Evolutionary conservation across 2,888 invertebrate species (phyloP).

Genomic region (Dasypogon diadema): DNA sequence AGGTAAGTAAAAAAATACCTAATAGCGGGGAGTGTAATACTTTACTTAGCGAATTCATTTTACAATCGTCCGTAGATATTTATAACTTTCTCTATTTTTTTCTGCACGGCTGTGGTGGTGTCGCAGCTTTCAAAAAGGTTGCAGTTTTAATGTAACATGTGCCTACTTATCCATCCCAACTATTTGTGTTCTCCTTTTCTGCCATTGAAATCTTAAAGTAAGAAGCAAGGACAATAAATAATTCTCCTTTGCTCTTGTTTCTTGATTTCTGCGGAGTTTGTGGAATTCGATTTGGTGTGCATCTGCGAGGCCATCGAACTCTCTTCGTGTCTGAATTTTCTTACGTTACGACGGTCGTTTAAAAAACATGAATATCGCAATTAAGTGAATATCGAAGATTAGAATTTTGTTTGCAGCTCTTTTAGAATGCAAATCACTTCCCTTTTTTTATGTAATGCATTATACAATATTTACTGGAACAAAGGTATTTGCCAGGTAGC

Average conservation of each 20-base stretch:
- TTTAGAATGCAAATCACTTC: too few species aligned
- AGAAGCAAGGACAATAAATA: background rate
- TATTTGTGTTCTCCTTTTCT: background rate
- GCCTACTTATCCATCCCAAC: too few species aligned
- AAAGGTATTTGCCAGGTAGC: too few species aligned
- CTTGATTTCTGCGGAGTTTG: background rate
- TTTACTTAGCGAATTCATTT: too few species aligned
- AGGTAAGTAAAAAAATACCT: background rate
- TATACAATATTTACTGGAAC: too few species aligned
- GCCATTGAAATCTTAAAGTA: background rate
- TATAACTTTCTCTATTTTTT: constrained; percentile 4
- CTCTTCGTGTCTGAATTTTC: background rate
- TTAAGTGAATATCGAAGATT: too few species aligned
- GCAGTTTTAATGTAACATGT: background rate
- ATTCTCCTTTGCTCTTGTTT: background rate
- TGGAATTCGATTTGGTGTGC: background rate
- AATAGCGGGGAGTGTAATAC: too few species aligned
- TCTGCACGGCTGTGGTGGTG: too few species aligned
- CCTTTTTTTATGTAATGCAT: too few species aligned
- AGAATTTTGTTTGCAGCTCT: too few species aligned
- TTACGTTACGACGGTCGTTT: too few species aligned
- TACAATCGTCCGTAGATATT: background rate
- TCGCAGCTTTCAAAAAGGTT: background rate
- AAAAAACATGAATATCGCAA: too few species aligned
- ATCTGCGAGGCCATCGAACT: background rate